Percentiles rank a stretch among this genome's conserved stretches.
phyloP scores from a whole-genome alignment of 1,140 invertebrate species.

The Aphidius gifuensis region DNA sequence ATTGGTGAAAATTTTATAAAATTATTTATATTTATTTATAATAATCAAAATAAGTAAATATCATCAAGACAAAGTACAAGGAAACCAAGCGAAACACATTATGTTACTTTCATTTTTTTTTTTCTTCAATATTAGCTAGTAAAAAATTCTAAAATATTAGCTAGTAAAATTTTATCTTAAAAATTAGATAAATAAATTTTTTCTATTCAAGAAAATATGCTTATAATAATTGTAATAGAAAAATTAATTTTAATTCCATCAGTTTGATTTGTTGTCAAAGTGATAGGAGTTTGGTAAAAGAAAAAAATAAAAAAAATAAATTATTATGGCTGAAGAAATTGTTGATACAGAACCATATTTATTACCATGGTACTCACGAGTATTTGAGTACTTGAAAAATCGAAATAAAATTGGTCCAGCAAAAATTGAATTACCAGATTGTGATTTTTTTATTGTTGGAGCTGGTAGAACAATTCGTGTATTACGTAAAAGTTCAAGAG shows the following conservation, averaged over 20 bases:
- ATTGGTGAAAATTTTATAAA: too few species aligned
- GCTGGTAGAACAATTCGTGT: conserved; percentile 44
- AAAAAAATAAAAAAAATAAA: conserved; percentile 6
- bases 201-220: neutral
- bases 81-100: conserved; percentile 13
- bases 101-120: conserved; percentile 37
- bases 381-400: conserved; percentile 40
- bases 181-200: too few species aligned
- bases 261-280: neutral
- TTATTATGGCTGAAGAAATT: conserved; percentile 19
- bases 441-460: conserved; percentile 46
- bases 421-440: conserved; percentile 42
- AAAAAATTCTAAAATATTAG: too few species aligned
- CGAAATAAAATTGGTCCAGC: conserved; percentile 43
- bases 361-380: conserved; percentile 41
- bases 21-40: too few species aligned
- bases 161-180: too few species aligned
- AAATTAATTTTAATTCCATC: neutral
- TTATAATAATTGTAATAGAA: too few species aligned
- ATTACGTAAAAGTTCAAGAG: conserved; percentile 36
- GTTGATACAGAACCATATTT: conserved; percentile 1
- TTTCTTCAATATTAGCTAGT: conserved; percentile 1
- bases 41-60: too few species aligned
- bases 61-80: too few species aligned
- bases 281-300: neutral